Percentiles rank a stretch among this genome's conserved stretches.
phyloP scores from a whole-genome alignment of 2,113 vertebrate genomes.

The Mobula hypostoma region DNA sequence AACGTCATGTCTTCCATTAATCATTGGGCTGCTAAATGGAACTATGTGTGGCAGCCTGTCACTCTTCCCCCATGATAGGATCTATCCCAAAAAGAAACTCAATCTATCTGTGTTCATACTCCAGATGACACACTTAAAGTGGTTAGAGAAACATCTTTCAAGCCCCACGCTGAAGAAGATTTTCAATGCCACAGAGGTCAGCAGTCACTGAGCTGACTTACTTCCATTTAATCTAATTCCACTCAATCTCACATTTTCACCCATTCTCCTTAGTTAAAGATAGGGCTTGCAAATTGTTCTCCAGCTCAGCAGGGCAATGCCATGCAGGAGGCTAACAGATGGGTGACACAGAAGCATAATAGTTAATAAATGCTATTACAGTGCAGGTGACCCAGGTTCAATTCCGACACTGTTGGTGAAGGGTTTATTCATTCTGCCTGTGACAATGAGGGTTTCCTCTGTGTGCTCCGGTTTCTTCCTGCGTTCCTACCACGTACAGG shows the following conservation, averaged over 20 bases:
- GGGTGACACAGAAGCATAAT: too few species aligned
- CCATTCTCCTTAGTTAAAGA: neutral
- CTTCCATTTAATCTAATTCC: neutral
- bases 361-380: too few species aligned
- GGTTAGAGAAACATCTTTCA: slow-evolving; percentile 5
- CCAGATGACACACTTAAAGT: slow-evolving; percentile 12
- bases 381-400: too few species aligned
- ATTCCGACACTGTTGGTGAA: too few species aligned
- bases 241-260: neutral
- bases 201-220: neutral
- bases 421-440: too few species aligned
- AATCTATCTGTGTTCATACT: slow-evolving; percentile 5
- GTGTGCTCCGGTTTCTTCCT: too few species aligned
- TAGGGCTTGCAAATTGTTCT: neutral
- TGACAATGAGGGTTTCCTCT: too few species aligned
- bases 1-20: neutral
- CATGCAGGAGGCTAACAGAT: too few species aligned
- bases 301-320: too few species aligned
- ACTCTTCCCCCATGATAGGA: neutral
- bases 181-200: neutral
- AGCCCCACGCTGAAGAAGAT: neutral
- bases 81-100: neutral
- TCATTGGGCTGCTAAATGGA: slow-evolving; percentile 20
- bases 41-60: neutral
- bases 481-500: too few species aligned